Evolutionary conservation across 2,888 invertebrate species (phyloP).

Genomic region (Ptilodon capucinus): DNA sequence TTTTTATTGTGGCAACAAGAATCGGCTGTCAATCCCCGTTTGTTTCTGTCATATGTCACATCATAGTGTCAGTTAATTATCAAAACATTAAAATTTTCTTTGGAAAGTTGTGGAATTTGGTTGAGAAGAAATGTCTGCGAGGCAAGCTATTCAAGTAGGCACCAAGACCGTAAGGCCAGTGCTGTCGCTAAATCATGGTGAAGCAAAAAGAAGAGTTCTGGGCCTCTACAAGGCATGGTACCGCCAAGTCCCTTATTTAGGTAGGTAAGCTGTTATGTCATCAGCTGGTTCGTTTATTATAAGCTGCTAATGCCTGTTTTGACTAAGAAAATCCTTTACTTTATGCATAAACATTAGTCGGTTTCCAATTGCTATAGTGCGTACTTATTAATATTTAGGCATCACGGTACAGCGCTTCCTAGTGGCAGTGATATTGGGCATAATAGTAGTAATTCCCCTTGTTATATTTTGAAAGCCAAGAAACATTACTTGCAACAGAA

Average conservation of each 20-base stretch:
- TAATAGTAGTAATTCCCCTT: no score
- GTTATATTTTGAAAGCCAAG: no score
- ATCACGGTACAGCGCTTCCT: no score
- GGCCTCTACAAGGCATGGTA: slow-evolving; percentile 97
- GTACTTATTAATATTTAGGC: no score
- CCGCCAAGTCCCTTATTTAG: slow-evolving; percentile 93
- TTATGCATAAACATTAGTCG: no score
- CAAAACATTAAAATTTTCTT: not conserved
- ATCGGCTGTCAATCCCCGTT: no score
- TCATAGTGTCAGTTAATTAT: not conserved
- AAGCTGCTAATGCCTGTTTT: no score
- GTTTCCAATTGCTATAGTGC: no score
- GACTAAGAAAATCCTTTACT: no score
- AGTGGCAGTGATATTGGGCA: no score
- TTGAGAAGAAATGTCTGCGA: slow-evolving; percentile 54
- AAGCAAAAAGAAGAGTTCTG: slow-evolving; percentile 92
- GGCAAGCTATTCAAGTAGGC: slow-evolving; percentile 69
- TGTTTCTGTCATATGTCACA: not conserved
- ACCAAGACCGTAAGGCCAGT: slow-evolving; percentile 91
- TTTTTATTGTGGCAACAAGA: no score
- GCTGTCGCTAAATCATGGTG: slow-evolving; percentile 88
- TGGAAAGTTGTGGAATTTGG: not conserved
- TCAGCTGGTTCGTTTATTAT: slow-evolving; percentile 31
- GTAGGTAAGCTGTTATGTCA: slow-evolving; percentile 85
- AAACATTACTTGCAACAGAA: no score